phyloP scores from a whole-genome alignment of 2,113 vertebrate genomes.

The Chelonoidis abingdonii region DNA sequence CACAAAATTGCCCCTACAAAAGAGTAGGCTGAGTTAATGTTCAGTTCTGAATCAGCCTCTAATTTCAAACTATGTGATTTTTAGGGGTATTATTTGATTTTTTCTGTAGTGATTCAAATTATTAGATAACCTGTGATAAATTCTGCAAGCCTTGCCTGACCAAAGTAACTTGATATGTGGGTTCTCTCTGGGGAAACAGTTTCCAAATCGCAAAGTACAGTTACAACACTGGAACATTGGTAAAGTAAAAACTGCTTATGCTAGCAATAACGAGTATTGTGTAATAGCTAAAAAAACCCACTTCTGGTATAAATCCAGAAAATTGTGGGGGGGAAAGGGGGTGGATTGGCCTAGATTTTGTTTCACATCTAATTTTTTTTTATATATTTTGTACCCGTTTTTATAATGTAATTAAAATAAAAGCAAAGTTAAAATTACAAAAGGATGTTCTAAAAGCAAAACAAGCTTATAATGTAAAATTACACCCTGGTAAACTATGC shows the following conservation, averaged over 20 bases:
- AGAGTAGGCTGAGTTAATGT: neutral
- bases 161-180: neutral
- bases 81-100: neutral
- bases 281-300: neutral
- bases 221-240: neutral
- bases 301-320: neutral
- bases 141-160: neutral
- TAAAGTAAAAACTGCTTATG: neutral
- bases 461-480: neutral
- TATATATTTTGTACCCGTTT: neutral
- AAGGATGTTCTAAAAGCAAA: neutral
- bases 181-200: neutral
- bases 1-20: neutral
- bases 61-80: neutral
- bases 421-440: neutral
- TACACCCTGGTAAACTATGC: neutral
- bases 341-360: neutral
- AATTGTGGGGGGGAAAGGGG: no score
- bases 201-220: neutral
- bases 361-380: neutral
- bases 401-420: neutral
- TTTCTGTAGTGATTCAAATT: neutral
- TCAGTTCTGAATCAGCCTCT: neutral
- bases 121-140: neutral
- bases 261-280: neutral